Evolutionary conservation across 92 coral and sea anemone genomes (phyloP).

Genomic region (Plumapathes pennacea): DNA sequence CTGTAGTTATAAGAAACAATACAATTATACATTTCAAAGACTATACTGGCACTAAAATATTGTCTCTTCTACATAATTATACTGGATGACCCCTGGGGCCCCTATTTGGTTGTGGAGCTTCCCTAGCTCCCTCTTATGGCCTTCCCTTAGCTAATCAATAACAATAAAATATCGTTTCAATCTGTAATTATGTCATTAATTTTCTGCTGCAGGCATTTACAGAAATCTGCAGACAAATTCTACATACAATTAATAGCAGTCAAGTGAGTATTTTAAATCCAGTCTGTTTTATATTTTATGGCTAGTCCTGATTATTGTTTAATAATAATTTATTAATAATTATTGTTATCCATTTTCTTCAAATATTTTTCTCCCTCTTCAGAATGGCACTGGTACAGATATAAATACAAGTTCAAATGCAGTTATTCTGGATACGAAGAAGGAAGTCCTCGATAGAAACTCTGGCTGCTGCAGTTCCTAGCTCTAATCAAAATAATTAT

Average conservation of each 20-base stretch:
- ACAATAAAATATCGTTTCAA: no score
- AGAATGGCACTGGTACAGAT: constrained; percentile 61
- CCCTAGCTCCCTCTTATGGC: no score
- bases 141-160: no score
- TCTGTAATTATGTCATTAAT: no score
- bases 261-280: neutral
- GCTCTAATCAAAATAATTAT: neutral
- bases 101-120: no score
- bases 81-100: no score
- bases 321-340: neutral
- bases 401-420: constrained; percentile 82
- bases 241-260: constrained; percentile 61
- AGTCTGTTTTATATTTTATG: neutral
- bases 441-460: constrained; percentile 68
- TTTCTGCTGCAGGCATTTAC: constrained; percentile 71
- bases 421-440: constrained; percentile 81
- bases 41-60: no score
- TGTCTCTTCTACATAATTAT: no score
- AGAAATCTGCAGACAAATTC: constrained; percentile 91
- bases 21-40: no score
- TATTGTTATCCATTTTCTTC: neutral
- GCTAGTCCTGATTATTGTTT: neutral
- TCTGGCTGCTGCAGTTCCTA: constrained; percentile 42
- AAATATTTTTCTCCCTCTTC: neutral
- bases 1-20: neutral